These are phyloP conservation scores for Notolepis coatsorum DNA, from an alignment of 2,797 vertebrate genomes.

Conservation along the genomic window DNA sequence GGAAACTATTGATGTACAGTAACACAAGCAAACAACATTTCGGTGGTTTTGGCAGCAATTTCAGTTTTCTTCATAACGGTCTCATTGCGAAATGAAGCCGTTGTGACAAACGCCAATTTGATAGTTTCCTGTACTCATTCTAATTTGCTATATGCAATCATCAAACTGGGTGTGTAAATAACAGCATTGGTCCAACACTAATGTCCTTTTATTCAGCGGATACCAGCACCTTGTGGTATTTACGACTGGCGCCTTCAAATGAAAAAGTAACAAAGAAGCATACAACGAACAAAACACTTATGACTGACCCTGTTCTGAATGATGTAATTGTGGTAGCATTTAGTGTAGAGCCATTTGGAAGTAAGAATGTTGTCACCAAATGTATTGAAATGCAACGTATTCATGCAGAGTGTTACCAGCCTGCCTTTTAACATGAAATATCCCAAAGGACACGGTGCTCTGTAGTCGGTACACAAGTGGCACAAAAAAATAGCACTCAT, in stretches of 20 bases:
- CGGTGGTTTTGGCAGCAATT: constrained; percentile 24
- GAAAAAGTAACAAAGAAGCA: constrained; percentile 26
- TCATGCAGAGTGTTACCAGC: constrained; percentile 31
- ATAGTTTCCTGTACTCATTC: constrained; percentile 41
- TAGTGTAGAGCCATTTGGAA: constrained; percentile 31
- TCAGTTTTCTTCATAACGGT: constrained; percentile 3
- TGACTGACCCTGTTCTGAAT: constrained; percentile 16
- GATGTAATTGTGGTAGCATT: constrained; percentile 44
- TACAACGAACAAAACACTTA: constrained; percentile 7
- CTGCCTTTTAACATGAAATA: constrained; percentile 64
- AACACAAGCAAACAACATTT: constrained; percentile 43
- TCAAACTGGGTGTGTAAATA: not conserved
- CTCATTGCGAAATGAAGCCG: constrained; percentile 4
- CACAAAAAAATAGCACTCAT: constrained; percentile 48
- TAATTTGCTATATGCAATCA: constrained; percentile 29
- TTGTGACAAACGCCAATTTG: constrained; percentile 4
- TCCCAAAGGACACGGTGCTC: constrained; percentile 72
- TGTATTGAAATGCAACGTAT: constrained; percentile 26
- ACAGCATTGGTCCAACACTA: not conserved
- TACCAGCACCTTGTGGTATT: not conserved
- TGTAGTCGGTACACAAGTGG: constrained; percentile 65
- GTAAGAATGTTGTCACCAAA: constrained; percentile 17
- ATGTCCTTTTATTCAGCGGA: constrained; percentile 41
- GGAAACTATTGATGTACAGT: constrained; percentile 48
- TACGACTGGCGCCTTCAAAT: constrained; percentile 2